A percentile compares a stretch with the other conserved stretches of the same genome.
Conservation (phyloP, 2,797 vertebrate genomes). For the Scleropages formosus region DNA sequence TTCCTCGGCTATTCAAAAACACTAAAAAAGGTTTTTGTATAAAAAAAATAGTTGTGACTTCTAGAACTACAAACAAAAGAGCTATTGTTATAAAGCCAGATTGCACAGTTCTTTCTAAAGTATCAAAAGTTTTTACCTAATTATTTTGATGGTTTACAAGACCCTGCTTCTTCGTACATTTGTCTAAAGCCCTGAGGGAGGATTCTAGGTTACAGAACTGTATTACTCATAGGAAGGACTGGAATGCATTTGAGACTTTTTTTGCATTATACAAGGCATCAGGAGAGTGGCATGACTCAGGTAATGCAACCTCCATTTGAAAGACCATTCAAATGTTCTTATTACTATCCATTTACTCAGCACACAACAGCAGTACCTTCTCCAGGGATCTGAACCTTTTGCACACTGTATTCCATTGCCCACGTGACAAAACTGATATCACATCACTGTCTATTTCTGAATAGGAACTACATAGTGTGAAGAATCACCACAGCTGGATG, state of each 20-base stretch:
- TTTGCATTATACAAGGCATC: neutral
- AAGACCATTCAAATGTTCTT: neutral
- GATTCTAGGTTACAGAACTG: neutral
- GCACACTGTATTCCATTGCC: neutral
- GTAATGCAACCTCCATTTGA: neutral
- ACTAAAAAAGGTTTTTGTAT: neutral
- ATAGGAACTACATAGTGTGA: no score
- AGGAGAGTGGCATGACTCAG: neutral
- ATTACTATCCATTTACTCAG: neutral
- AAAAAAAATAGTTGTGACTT: neutral
- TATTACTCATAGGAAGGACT: neutral
- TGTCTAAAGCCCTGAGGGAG: slow-evolving; percentile 1
- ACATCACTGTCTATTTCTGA: no score
- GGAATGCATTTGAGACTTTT: neutral
- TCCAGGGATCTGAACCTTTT: neutral
- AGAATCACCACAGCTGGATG: no score
- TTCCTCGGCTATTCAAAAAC: neutral
- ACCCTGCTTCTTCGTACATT: neutral
- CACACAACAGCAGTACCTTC: neutral
- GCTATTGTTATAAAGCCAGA: neutral
- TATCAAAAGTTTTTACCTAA: slow-evolving; percentile 22
- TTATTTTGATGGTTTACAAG: slow-evolving; percentile 10
- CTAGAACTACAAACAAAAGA: slow-evolving; percentile 1
- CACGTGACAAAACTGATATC: no score
- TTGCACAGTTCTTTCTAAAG: neutral